A percentile compares a stretch with the other conserved stretches of the same genome.
Evolutionary conservation across 1,140 invertebrate species (phyloP).

Genomic region (Ceratina calcarata): DNA sequence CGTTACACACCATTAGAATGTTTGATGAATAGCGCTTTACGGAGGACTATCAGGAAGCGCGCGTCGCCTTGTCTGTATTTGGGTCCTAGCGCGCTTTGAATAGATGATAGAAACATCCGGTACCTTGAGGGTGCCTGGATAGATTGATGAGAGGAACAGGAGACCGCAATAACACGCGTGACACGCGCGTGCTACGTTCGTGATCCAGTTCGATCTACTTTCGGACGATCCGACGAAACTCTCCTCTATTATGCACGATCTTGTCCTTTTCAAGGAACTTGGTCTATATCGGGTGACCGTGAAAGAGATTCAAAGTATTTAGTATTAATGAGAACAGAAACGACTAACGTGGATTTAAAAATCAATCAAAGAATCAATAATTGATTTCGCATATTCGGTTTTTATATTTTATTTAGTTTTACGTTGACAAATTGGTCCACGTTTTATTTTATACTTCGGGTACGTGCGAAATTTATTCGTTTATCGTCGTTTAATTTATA

Average conservation of each 20-base stretch:
- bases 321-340: background rate
- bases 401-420: no score
- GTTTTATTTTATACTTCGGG: no score
- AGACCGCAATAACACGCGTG: constrained; percentile 28
- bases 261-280: background rate
- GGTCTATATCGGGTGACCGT: background rate
- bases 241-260: background rate
- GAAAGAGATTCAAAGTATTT: background rate
- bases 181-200: background rate
- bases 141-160: background rate
- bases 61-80: constrained; percentile 42
- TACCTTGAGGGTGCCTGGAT: constrained; percentile 4
- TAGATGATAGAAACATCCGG: constrained; percentile 31
- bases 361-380: background rate
- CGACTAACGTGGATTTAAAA: background rate
- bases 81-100: constrained; percentile 12
- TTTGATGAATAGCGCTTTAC: constrained; percentile 62
- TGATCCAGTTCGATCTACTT: constrained; percentile 37
- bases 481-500: no score
- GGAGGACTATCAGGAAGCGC: constrained; percentile 42
- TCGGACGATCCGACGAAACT: background rate
- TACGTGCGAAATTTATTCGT: no score
- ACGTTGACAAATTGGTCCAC: no score
- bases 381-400: no score
- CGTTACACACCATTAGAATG: constrained; percentile 63